Conservation (phyloP, 2,797 vertebrate species). For the Lepidocolaptes lacrymiger region DNA sequence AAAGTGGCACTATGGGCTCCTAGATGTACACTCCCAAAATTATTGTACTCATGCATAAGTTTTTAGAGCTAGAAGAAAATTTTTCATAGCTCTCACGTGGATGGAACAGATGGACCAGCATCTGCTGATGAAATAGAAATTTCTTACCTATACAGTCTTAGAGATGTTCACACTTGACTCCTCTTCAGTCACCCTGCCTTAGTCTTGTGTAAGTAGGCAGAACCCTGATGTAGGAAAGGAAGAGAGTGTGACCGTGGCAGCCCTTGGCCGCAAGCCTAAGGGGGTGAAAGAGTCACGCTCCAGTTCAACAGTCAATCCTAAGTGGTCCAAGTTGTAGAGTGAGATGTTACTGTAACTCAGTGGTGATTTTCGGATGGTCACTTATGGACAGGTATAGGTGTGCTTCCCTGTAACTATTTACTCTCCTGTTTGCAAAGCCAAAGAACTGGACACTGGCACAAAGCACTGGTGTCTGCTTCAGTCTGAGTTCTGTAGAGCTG, state of each 20-base stretch:
- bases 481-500: neutral
- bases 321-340: rapidly evolving
- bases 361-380: neutral
- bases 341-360: neutral
- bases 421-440: neutral
- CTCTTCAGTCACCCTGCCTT: neutral
- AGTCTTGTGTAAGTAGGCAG: rapidly evolving
- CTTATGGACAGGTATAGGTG: neutral
- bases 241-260: neutral
- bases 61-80: neutral
- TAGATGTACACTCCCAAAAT: neutral
- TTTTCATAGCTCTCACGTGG: neutral
- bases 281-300: neutral
- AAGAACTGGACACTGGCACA: neutral
- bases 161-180: neutral
- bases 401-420: neutral
- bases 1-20: neutral
- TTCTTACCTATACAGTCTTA: neutral
- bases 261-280: neutral
- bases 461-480: neutral
- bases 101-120: neutral
- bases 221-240: neutral
- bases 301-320: rapidly evolving
- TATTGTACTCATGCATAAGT: neutral
- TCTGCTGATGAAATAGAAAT: neutral